Conservation (phyloP, 2,113 vertebrate species). For the Gulo gulo region DNA sequence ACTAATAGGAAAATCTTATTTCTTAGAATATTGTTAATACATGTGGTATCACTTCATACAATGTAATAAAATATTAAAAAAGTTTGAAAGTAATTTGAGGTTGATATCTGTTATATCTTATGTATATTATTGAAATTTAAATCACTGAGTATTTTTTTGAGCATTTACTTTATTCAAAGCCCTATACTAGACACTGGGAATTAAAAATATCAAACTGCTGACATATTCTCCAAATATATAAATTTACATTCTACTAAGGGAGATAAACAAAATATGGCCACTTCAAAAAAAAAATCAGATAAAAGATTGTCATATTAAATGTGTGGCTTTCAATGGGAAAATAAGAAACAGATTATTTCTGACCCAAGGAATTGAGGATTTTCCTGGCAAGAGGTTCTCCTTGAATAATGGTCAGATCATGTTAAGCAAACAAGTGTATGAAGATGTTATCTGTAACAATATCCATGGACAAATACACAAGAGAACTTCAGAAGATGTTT, state of each 20-base stretch:
- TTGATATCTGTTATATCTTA: not conserved
- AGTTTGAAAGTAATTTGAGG: not conserved
- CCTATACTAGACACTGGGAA: not conserved
- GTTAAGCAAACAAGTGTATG: not conserved
- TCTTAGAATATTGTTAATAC: not conserved
- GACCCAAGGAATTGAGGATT: not conserved
- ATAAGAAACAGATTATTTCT: not conserved
- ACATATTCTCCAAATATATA: not conserved
- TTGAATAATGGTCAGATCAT: not conserved
- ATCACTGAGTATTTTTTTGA: not conserved
- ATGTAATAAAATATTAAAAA: not conserved
- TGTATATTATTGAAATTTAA: not conserved
- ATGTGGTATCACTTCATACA: not conserved
- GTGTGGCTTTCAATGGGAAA: not conserved
- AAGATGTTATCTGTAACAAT: not conserved
- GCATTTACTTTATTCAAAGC: not conserved
- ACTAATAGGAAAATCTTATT: not conserved
- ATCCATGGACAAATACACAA: not conserved
- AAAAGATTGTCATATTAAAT: not conserved
- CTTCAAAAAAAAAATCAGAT: not conserved
- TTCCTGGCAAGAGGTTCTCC: not conserved
- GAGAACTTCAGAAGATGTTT: not conserved
- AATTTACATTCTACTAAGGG: not conserved
- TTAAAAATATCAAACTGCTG: not conserved
- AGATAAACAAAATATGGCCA: not conserved